A percentile compares a stretch with the other conserved stretches of the same genome.
phyloP scores from a whole-genome alignment of 2,888 invertebrate species.

The Ptychoptera albimana region DNA sequence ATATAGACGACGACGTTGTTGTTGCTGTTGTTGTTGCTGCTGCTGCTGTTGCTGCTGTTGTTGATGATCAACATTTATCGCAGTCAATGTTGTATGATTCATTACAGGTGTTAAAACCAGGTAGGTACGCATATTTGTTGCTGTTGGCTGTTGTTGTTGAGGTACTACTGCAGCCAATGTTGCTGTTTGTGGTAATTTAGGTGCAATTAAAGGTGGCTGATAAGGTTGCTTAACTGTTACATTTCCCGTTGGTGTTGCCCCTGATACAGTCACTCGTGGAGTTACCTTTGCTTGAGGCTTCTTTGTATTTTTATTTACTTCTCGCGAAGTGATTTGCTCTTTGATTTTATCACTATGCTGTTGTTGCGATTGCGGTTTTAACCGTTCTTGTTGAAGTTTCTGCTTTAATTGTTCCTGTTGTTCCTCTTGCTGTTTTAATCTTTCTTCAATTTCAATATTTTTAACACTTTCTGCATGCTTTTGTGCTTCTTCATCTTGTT shows the following conservation, averaged over 20 bases:
- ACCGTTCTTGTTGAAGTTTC: slow-evolving; percentile 14
- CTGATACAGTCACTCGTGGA: too few relatives aligned
- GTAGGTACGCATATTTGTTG: slow-evolving; percentile 5
- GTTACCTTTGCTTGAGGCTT: too few relatives aligned
- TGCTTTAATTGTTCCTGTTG: neutral
- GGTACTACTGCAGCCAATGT: slow-evolving; percentile 23
- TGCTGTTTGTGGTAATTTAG: slow-evolving; percentile 10
- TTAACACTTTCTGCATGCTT: neutral
- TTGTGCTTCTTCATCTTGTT: neutral
- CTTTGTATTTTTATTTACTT: too few relatives aligned
- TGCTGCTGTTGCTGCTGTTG: slow-evolving; percentile 17
- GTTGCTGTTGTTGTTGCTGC: slow-evolving; percentile 17
- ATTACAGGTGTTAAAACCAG: too few relatives aligned
- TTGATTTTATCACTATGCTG: too few relatives aligned
- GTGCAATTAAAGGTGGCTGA: slow-evolving; percentile 13
- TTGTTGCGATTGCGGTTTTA: slow-evolving; percentile 40
- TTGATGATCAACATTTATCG: slow-evolving; percentile 11
- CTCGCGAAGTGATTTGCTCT: too few relatives aligned
- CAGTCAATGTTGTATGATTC: neutral
- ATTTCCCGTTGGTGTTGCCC: too few relatives aligned
- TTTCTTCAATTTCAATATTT: slow-evolving; percentile 4
- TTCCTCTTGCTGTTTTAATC: slow-evolving; percentile 2
- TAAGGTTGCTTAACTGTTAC: too few relatives aligned
- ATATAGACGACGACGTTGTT: slow-evolving; percentile 58
- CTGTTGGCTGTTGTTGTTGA: slow-evolving; percentile 3